Conservation (phyloP, 2,113 vertebrate species). For the Vidua macroura region DNA sequence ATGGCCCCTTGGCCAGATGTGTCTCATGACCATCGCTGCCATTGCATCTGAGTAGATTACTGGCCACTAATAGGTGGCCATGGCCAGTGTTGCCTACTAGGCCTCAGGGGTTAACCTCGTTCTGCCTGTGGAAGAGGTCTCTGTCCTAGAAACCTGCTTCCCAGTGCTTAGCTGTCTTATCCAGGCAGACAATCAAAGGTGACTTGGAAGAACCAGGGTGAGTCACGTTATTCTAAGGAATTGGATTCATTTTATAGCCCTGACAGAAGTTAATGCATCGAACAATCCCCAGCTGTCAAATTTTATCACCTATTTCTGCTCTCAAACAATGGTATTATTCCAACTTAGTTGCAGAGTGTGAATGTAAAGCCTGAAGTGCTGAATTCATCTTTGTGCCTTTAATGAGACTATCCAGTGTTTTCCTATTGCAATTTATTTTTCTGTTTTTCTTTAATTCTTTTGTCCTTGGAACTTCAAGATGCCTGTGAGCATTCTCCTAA, state of each 20-base stretch:
- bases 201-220: neutral
- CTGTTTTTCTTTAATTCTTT: neutral
- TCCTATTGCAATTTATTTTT: neutral
- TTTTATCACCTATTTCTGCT: conserved; percentile 1
- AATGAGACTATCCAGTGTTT: neutral
- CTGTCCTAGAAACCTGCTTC: neutral
- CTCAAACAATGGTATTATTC: neutral
- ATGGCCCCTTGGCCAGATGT: neutral
- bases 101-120: neutral
- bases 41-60: neutral
- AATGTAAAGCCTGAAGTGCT: neutral
- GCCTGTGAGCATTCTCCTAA: neutral
- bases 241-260: neutral
- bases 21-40: neutral
- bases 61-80: neutral
- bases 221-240: neutral
- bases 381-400: neutral
- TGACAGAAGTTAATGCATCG: neutral
- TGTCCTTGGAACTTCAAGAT: neutral
- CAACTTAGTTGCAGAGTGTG: neutral
- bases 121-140: neutral
- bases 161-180: neutral
- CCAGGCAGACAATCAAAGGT: neutral
- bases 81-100: neutral
- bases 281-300: neutral